These are phyloP conservation scores for Hermetia illucens DNA, from an alignment of 1,140 invertebrate species.

Conservation along the genomic window DNA sequence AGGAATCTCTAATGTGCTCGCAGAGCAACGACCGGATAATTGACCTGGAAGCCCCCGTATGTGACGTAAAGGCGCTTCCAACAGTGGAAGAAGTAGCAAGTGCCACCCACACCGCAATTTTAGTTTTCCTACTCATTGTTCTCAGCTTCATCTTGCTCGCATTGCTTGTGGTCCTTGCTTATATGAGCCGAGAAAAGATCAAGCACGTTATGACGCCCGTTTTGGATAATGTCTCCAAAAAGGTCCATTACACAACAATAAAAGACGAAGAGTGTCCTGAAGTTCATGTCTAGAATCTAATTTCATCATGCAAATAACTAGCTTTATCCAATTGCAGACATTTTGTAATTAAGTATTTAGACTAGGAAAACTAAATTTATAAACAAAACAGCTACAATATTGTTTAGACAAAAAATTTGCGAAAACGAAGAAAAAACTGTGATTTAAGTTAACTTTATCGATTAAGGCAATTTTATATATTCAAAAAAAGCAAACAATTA, in stretches of 20 bases:
- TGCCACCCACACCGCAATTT: constrained; percentile 30
- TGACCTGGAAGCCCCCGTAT: constrained; percentile 27
- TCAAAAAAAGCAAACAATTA: too few relatives aligned
- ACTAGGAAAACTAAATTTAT: too few relatives aligned
- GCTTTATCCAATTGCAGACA: too few relatives aligned
- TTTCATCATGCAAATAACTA: too few relatives aligned
- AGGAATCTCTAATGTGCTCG: constrained; percentile 38
- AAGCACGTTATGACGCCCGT: constrained; percentile 44
- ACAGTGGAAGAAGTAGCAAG: constrained; percentile 14
- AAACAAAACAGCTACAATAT: too few relatives aligned
- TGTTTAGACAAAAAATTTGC: too few relatives aligned
- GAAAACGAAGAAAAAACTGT: too few relatives aligned
- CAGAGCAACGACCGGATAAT: constrained; percentile 24
- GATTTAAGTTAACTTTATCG: too few relatives aligned
- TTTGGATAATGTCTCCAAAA: constrained; percentile 47
- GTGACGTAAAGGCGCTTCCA: constrained; percentile 19
- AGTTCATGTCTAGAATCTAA: constrained; percentile 25
- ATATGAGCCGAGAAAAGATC: constrained; percentile 42
- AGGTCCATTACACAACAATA: constrained; percentile 61
- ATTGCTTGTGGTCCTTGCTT: constrained; percentile 40
- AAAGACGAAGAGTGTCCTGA: constrained; percentile 34
- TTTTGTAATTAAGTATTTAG: too few relatives aligned
- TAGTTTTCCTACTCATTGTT: constrained; percentile 40
- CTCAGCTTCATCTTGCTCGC: constrained; percentile 38
- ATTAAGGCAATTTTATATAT: too few relatives aligned